These are phyloP conservation scores for Prionailurus bengalensis DNA, from an alignment of 2,113 vertebrate species.

Conservation along the genomic window DNA sequence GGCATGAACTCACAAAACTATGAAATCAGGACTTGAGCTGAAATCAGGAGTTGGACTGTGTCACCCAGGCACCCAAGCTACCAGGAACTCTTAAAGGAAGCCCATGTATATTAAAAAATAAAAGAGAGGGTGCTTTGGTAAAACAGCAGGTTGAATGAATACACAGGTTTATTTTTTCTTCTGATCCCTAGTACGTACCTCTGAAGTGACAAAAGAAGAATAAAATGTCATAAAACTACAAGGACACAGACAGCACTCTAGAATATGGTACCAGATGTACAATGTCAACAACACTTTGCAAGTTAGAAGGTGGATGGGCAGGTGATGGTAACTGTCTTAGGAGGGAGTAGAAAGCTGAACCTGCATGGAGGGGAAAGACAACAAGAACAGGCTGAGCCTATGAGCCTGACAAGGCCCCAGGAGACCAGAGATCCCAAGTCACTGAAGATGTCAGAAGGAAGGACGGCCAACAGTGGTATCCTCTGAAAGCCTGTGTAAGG, in stretches of 20 bases:
- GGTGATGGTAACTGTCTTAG: not conserved
- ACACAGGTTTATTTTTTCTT: rapidly evolving
- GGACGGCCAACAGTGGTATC: too few relatives aligned
- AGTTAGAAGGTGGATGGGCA: not conserved
- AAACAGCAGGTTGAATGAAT: conserved; percentile 17
- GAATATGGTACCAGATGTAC: not conserved
- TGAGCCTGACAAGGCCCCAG: not conserved
- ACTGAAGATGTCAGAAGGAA: not conserved
- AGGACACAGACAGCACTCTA: not conserved
- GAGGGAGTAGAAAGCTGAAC: not conserved
- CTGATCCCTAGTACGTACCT: not conserved
- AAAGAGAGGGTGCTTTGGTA: not conserved
- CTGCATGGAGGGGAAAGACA: not conserved
- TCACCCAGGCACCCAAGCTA: too few relatives aligned
- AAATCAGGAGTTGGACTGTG: too few relatives aligned
- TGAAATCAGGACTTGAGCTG: too few relatives aligned
- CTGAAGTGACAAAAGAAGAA: not conserved
- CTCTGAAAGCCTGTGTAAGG: not conserved
- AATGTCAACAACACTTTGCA: not conserved
- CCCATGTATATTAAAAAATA: not conserved
- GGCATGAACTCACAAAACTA: not conserved
- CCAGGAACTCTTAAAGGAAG: not conserved
- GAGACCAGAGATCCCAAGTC: not conserved
- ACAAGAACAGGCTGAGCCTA: not conserved
- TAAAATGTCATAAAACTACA: not conserved